Conservation (phyloP, 1,140 invertebrate genomes). For the Cataglyphis hispanica region DNA sequence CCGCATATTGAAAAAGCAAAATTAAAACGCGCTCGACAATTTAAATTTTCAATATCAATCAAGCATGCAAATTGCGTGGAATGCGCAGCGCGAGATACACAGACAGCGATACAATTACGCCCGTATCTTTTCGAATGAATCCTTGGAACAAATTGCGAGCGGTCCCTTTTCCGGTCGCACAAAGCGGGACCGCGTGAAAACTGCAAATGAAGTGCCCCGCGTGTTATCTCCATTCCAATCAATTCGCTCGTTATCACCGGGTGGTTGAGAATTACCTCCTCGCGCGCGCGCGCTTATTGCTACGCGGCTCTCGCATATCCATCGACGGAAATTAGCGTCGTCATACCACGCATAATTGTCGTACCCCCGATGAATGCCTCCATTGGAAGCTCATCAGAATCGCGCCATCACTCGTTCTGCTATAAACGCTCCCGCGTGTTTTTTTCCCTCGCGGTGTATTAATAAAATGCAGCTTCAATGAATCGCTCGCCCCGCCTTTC, state of each 20-base stretch:
- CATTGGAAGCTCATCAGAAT: constrained; percentile 11
- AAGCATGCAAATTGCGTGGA: neutral
- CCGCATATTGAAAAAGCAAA: neutral
- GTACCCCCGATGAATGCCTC: neutral
- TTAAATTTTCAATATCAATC: constrained; percentile 54
- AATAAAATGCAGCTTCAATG: constrained; percentile 69
- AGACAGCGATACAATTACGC: constrained; percentile 25
- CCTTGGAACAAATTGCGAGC: constrained; percentile 50
- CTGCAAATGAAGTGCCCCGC: constrained; percentile 43
- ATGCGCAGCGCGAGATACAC: neutral
- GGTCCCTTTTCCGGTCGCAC: neutral
- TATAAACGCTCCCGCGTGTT: constrained; percentile 52
- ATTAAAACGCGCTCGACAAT: neutral
- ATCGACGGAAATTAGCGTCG: constrained; percentile 43
- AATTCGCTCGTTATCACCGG: constrained; percentile 51
- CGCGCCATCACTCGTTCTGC: neutral
- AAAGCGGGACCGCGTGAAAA: constrained; percentile 40
- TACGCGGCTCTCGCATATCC: constrained; percentile 13
- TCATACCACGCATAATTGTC: constrained; percentile 56
- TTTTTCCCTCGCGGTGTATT: constrained; percentile 58
- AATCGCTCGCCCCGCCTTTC: constrained; percentile 43
- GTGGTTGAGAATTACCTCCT: constrained; percentile 37
- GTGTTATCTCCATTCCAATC: constrained; percentile 53
- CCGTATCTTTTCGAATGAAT: constrained; percentile 18
- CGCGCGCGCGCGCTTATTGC: constrained; percentile 20